phyloP scores from a whole-genome alignment of 2,797 vertebrate genomes.

The Rallus crepitans region DNA sequence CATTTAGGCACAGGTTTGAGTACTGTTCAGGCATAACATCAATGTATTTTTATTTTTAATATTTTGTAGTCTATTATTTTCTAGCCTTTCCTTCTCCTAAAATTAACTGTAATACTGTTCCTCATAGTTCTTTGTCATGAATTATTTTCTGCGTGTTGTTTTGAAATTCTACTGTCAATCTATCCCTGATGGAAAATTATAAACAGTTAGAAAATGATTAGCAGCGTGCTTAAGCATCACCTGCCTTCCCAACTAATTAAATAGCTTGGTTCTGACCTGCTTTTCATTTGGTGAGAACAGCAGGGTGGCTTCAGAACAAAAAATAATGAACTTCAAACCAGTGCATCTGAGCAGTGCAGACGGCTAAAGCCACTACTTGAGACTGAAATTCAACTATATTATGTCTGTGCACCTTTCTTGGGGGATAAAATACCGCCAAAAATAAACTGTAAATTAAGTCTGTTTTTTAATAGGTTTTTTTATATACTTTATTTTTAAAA shows the following conservation, averaged over 20 bases:
- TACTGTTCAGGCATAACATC: not conserved
- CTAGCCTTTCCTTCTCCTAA: not conserved
- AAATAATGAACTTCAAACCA: conserved; percentile 55
- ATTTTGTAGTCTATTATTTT: not conserved
- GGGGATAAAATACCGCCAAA: not conserved
- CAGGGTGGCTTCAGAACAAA: conserved; percentile 47
- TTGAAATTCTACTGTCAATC: not conserved
- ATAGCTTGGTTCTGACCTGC: conserved; percentile 44
- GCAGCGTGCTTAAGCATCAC: not conserved
- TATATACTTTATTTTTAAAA: not conserved
- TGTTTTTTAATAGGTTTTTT: not conserved
- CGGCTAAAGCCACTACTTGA: not conserved
- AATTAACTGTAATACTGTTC: not conserved
- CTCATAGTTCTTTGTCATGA: not conserved
- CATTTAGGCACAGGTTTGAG: not conserved
- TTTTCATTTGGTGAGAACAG: conserved; percentile 46
- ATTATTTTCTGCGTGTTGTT: conserved; percentile 1
- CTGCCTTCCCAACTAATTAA: conserved; percentile 57
- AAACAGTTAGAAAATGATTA: conserved; percentile 30
- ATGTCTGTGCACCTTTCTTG: not conserved
- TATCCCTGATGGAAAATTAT: not conserved
- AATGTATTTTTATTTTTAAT: not conserved
- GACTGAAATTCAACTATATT: not conserved
- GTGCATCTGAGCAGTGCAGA: not conserved
- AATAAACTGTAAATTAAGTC: not conserved